Evolutionary conservation across 2,797 vertebrate genomes (phyloP).

Genomic region (Orestias chungarensis): DNA sequence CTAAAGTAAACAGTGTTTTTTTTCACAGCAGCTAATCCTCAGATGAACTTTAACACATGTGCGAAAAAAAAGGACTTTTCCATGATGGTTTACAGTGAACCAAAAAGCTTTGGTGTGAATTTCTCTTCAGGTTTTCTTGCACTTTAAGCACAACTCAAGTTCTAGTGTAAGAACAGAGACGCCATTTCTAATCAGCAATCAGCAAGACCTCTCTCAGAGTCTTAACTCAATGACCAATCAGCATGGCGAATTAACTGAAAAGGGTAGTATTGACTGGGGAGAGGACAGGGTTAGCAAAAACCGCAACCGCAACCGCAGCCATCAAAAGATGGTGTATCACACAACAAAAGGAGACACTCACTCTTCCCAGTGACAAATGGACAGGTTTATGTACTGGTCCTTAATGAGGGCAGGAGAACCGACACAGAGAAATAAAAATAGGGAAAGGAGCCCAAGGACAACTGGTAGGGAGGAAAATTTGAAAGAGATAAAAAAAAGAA

Average conservation of each 20-base stretch:
- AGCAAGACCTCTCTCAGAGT: not conserved
- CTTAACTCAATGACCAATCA: not conserved
- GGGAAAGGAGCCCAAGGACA: not conserved
- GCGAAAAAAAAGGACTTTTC: not conserved
- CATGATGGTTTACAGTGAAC: not conserved
- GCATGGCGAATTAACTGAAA: not conserved
- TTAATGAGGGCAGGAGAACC: conserved; percentile 8
- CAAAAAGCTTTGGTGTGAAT: not conserved
- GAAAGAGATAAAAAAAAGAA: not conserved
- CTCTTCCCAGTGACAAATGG: conserved; percentile 15
- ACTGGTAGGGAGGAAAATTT: conserved; percentile 12
- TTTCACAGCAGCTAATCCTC: no score
- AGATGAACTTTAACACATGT: not conserved
- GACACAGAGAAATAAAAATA: conserved; percentile 16
- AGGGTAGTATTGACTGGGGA: not conserved
- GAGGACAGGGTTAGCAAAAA: no score
- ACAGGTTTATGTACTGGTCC: not conserved
- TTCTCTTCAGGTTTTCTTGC: not conserved
- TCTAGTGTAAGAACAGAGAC: not conserved
- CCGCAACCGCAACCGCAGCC: no score
- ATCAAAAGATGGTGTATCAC: not conserved
- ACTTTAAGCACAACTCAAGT: not conserved
- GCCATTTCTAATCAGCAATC: not conserved
- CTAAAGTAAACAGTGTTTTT: not conserved
- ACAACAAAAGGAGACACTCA: not conserved